These are phyloP conservation scores for Corythornis cristatus DNA, from an alignment of 2,113 vertebrate species.

Conservation along the genomic window DNA sequence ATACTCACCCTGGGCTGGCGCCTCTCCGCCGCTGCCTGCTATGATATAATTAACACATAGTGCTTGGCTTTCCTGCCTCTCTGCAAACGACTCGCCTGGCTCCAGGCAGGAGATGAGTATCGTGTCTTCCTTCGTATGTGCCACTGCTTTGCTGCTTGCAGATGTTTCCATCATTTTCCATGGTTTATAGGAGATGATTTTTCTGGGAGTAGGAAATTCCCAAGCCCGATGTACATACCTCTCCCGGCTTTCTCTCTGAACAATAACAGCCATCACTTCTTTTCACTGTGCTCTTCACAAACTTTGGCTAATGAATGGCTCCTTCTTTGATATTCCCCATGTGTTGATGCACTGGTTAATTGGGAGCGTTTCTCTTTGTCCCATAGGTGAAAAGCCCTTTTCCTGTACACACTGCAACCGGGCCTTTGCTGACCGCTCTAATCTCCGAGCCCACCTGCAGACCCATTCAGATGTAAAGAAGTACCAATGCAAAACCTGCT, in stretches of 20 bases:
- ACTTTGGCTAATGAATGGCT: slow-evolving; percentile 45
- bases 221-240: background rate
- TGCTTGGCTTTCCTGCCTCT: slow-evolving; percentile 13
- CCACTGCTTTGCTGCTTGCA: background rate
- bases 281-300: slow-evolving; percentile 29
- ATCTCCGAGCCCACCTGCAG: slow-evolving; percentile 96
- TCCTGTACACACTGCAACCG: slow-evolving; percentile 95
- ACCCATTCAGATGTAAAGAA: slow-evolving; percentile 98
- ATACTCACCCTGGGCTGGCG: slow-evolving; percentile 14
- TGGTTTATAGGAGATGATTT: background rate
- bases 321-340: slow-evolving; percentile 28
- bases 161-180: background rate
- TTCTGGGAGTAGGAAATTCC: background rate
- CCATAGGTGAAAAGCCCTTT: slow-evolving; percentile 92
- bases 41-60: slow-evolving; percentile 53
- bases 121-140: background rate
- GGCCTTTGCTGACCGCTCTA: slow-evolving; percentile 96
- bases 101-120: background rate
- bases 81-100: background rate
- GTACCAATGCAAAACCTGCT: slow-evolving; percentile 92
- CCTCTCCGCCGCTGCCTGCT: slow-evolving; percentile 54
- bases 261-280: slow-evolving; percentile 20
- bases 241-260: background rate
- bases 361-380: slow-evolving; percentile 57
- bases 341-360: slow-evolving; percentile 49